Conservation (phyloP, 2,113 vertebrate genomes). For the Dasyprocta punctata region DNA sequence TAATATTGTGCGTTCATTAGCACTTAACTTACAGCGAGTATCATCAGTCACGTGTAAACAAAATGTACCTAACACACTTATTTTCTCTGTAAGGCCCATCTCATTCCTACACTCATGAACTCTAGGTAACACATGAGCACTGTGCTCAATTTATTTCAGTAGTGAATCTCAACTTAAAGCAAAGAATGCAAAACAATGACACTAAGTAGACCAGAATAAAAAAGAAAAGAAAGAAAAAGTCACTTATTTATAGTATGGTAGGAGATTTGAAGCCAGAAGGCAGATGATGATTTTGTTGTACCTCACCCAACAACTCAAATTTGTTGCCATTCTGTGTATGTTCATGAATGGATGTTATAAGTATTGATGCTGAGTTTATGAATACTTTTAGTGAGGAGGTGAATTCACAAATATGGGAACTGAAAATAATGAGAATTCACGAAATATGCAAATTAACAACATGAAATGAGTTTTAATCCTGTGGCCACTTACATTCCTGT, state of each 20-base stretch:
- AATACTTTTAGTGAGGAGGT: neutral
- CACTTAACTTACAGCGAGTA: neutral
- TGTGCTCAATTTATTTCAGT: neutral
- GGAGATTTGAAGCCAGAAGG: neutral
- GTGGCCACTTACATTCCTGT: neutral
- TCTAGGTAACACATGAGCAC: neutral
- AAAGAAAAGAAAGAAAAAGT: neutral
- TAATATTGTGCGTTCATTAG: neutral
- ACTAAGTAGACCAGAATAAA: neutral
- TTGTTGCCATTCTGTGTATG: neutral
- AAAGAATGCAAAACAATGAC: neutral
- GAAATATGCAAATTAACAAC: neutral
- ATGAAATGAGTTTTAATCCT: neutral
- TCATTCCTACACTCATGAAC: neutral
- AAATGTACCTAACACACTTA: neutral
- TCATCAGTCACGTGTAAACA: neutral
- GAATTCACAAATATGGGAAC: neutral
- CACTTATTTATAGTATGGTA: neutral
- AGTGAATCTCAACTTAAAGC: neutral
- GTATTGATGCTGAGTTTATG: neutral
- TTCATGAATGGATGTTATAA: neutral
- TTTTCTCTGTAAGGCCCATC: neutral
- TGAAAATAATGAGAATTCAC: neutral
- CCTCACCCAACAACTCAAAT: neutral
- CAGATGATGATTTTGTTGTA: neutral